Evolutionary conservation across 2,888 invertebrate species (phyloP), one percentile per base, ranked within the genome.

Genomic region (Formica aserva): DNA sequence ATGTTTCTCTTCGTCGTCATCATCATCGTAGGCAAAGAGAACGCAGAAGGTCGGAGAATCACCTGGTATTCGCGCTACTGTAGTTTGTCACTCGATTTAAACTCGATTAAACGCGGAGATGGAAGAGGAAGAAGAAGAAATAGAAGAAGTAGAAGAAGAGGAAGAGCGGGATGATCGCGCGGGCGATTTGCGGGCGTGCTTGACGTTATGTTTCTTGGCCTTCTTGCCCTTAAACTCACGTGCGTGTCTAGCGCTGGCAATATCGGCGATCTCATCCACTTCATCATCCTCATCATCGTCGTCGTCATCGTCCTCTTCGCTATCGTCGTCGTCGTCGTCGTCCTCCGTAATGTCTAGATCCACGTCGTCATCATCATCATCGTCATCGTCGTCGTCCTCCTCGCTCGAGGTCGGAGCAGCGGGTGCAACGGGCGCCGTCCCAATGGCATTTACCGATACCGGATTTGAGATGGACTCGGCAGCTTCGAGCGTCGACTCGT

Each of bases 171-270:
- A 45, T 57, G 66, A 77, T 9, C 85, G 52, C 71, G 83, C 83
- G 65, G 63, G 26, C 57, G 91, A 88, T 83, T 93, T 92, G 82
- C 92, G 92, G 88, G 92, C 86, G 89, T 93, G 93, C 85, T 92
- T 93, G 84, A 91, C 92, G 91, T 88, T 92, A 92, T 93, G 93
- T 92, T 94, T 94, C 92, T 94, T 94, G 91, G 93, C 93, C 92
- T 94, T 94, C 92, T 94, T 94, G 91, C 96, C 96, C 97, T 97
- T 97, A 94, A 97, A 98, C 98, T 98, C 97, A 98, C 98, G 98
- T 97, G 98, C 96, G 96, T 96, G 95, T 95, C 96, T 96, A 92
- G 97, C 96, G 95, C 96, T 96, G 91, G 96, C 96, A 93, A 97
- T 97, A 91, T 97, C 96, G 86, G 96, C 97, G 87, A 96, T 96